Conservation (phyloP, 2,888 invertebrate species). For the Dysmachus trigonus region DNA sequence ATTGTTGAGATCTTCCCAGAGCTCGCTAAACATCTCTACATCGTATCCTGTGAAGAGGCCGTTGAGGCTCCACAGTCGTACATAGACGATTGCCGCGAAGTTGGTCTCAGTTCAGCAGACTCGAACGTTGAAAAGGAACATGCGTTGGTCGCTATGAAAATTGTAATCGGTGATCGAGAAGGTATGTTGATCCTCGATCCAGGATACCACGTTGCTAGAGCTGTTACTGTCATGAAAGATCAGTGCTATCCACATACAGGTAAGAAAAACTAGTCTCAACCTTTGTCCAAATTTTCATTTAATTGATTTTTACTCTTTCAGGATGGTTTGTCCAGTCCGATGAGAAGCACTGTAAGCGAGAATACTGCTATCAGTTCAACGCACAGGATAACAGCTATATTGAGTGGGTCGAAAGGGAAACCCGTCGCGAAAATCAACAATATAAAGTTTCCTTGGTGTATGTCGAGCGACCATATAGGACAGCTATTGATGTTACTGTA, state of each 20-base stretch:
- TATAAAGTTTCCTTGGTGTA: conserved; percentile 79
- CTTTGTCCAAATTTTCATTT: neutral
- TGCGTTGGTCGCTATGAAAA: conserved; percentile 80
- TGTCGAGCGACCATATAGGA: conserved; percentile 79
- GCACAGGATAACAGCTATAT: conserved; percentile 77
- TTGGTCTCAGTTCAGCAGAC: conserved; percentile 64
- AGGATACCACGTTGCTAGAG: conserved; percentile 88
- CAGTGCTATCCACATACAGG: conserved; percentile 83
- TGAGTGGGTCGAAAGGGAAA: conserved; percentile 86
- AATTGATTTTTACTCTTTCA: conserved; percentile 45
- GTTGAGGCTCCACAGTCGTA: conserved; percentile 71
- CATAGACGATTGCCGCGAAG: conserved; percentile 67
- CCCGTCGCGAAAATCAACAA: conserved; percentile 71
- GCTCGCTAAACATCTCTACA: conserved; percentile 72
- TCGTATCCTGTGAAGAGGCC: conserved; percentile 90
- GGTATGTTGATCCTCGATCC: conserved; percentile 88
- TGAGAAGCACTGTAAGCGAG: conserved; percentile 78
- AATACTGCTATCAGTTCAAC: conserved; percentile 83
- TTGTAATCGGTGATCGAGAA: conserved; percentile 75
- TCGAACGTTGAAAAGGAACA: conserved; percentile 83
- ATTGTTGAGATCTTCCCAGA: conserved; percentile 75
- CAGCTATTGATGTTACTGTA: conserved; percentile 86
- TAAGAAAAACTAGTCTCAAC: conserved; percentile 49
- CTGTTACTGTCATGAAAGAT: conserved; percentile 88
- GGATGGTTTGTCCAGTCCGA: conserved; percentile 88